Evolutionary conservation across 2,113 vertebrate genomes (phyloP).

Genomic region (Gasterosteus aculeatus): DNA sequence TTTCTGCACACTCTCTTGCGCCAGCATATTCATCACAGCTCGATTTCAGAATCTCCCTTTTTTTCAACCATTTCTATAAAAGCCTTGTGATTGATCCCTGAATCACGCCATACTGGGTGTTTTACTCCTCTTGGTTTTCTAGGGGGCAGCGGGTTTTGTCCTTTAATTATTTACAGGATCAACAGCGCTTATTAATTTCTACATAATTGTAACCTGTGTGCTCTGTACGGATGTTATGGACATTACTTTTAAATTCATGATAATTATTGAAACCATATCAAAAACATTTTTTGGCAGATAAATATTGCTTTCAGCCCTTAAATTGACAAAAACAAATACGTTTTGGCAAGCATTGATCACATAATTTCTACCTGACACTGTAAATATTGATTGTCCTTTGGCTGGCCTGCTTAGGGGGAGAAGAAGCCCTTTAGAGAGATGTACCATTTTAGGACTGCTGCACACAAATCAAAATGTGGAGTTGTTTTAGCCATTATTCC

Average conservation of each 20-base stretch:
- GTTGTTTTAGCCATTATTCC: constrained; percentile 11
- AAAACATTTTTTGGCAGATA: constrained; percentile 62
- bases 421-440: constrained; percentile 35
- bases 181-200: constrained; percentile 74
- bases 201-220: constrained; percentile 74
- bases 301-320: constrained; percentile 65
- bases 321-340: constrained; percentile 52
- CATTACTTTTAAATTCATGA: constrained; percentile 63
- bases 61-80: constrained; percentile 68
- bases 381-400: constrained; percentile 58
- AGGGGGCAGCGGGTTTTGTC: constrained; percentile 44
- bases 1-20: constrained; percentile 61
- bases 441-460: constrained; percentile 44
- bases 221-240: constrained; percentile 65
- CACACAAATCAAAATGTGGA: constrained; percentile 23
- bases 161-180: constrained; percentile 70
- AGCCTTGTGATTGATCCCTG: constrained; percentile 71
- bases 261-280: constrained; percentile 45
- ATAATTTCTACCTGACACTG: constrained; percentile 57
- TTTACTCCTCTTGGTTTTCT: constrained; percentile 56
- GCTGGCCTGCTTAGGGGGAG: constrained; percentile 46
- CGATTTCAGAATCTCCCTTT: constrained; percentile 60
- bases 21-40: constrained; percentile 64
- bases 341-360: constrained; percentile 39
- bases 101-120: constrained; percentile 42